phyloP scores from a whole-genome alignment of 2,888 invertebrate genomes.

The Atrina japonica region DNA sequence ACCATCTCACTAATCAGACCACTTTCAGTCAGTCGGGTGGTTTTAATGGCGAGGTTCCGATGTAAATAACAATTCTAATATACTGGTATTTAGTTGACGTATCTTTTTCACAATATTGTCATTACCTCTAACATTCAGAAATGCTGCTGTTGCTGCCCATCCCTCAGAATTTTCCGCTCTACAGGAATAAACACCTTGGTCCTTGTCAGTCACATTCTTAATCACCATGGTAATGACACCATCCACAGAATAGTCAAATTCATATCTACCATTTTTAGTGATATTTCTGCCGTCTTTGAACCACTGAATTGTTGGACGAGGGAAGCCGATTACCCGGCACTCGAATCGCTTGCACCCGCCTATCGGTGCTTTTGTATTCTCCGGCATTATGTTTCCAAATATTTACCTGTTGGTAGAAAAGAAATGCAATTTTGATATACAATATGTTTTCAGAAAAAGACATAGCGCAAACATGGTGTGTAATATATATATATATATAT shows the following conservation, averaged over 20 bases:
- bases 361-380: slow-evolving; percentile 60
- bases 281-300: slow-evolving; percentile 79
- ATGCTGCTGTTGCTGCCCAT: slow-evolving; percentile 78
- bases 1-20: too few relatives aligned
- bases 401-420: too few relatives aligned
- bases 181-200: slow-evolving; percentile 79
- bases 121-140: slow-evolving; percentile 77
- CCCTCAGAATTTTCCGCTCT: slow-evolving; percentile 79
- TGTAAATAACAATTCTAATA: too few relatives aligned
- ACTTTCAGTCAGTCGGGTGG: too few relatives aligned
- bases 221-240: slow-evolving; percentile 76
- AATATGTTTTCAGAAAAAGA: too few relatives aligned
- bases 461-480: too few relatives aligned
- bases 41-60: too few relatives aligned
- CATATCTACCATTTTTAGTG: slow-evolving; percentile 70
- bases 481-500: too few relatives aligned
- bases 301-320: slow-evolving; percentile 79
- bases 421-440: too few relatives aligned
- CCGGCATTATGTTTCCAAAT: too few relatives aligned
- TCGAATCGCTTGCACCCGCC: slow-evolving; percentile 78
- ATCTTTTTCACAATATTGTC: background rate
- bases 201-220: slow-evolving; percentile 69
- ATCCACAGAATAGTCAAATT: slow-evolving; percentile 69
- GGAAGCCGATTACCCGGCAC: slow-evolving; percentile 78
- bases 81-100: background rate